Evolutionary conservation across 2,113 vertebrate species (phyloP).

Genomic region (Megatriorchis doriae): DNA sequence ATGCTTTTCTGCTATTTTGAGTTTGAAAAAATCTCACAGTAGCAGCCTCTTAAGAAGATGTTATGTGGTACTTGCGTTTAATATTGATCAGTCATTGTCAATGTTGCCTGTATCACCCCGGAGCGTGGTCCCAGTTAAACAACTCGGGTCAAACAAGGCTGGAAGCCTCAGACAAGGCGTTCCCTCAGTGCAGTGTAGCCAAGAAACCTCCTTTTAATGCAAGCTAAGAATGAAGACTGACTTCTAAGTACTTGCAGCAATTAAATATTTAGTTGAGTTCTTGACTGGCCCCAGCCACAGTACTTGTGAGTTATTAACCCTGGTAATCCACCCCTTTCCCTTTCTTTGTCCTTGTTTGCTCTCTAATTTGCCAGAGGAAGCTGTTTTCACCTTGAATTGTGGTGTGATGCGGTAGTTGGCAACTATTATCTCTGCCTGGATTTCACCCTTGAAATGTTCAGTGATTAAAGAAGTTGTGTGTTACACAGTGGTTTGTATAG

Average conservation of each 20-base stretch:
- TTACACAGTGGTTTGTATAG: not conserved
- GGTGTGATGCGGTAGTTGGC: not conserved
- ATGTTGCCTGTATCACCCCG: rapidly evolving
- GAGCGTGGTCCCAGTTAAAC: not conserved
- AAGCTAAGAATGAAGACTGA: not conserved
- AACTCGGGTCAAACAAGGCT: not conserved
- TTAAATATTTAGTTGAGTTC: not conserved
- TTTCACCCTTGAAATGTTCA: not conserved
- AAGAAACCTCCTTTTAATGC: not conserved
- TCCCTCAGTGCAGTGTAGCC: not conserved
- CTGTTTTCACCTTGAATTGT: not conserved
- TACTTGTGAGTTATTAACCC: not conserved
- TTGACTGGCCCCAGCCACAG: not conserved
- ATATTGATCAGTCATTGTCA: not conserved
- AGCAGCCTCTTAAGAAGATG: not conserved
- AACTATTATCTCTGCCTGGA: not conserved
- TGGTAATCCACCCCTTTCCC: not conserved
- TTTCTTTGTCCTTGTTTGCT: not conserved
- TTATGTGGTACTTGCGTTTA: not conserved
- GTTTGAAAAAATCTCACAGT: not conserved
- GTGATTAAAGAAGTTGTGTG: not conserved
- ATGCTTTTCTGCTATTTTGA: not conserved
- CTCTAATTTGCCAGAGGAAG: not conserved
- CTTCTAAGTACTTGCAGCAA: not conserved
- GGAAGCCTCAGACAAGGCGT: not conserved